Evolutionary conservation across 2,797 vertebrate species (phyloP), one percentile per base, ranked within the genome.

Genomic region (Acomys russatus): DNA sequence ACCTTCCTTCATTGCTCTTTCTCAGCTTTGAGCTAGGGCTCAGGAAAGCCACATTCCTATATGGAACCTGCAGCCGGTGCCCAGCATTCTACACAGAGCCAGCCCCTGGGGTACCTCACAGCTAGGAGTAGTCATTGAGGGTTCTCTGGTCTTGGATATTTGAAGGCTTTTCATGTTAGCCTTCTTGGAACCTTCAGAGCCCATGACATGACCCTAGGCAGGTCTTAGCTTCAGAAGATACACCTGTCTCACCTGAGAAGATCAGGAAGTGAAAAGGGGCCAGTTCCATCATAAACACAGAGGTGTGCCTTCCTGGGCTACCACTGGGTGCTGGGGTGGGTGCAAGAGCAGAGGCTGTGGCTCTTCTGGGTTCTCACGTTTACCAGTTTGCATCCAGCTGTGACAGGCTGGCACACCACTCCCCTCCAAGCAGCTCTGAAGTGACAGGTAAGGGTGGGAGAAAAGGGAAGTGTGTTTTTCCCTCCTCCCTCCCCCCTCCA

Each of bases 371-470:
- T 93, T 89, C 78, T 80, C 77, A 61, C 64, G 70, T 94, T 25
- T 59, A 44, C 61, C 91, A 28, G 78, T 33, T 38, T 95, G 1
- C 0, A 17, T 61, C 77, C 35, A 56, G 1, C 12, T 78, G 74
- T 73, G 95, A 94, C 76, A 94, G 94, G 23, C 49, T 59, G 1
- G 0, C 35, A 87, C 66, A 63, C 59, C 11, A 84, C 61, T 91
- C 9, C 7, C 61, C 85, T 76, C 8, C 56, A 71, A 76, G 64
- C 76, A 91, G 90, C 56, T 95, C 95, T 87, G 1, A 93, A 97
- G 92, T 74, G 96, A 96, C 3, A 92, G 96, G 73, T 54, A n/a
- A 7, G 44, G 49, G 30, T 28, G 71, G 90, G 92, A 66, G 76
- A 95, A 94, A 90, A 68, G 59, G 90, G 94, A 63, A 66, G 4